A percentile compares a stretch with the other conserved stretches of the same genome.
Evolutionary conservation across 2,113 vertebrate genomes (phyloP).

Genomic region (Uria lomvia): DNA sequence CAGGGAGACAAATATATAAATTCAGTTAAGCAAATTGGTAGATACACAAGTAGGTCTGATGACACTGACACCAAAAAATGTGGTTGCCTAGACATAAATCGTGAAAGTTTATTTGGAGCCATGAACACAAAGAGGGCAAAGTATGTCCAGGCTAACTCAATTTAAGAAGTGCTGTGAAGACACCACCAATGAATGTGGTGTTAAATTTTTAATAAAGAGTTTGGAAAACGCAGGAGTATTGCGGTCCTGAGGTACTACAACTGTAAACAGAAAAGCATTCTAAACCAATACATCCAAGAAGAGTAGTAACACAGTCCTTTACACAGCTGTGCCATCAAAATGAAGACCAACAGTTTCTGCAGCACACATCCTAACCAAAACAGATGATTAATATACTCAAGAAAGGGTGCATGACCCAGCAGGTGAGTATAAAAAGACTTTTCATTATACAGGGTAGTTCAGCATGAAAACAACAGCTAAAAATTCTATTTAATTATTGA

Average conservation of each 20-base stretch:
- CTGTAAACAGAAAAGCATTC: background rate
- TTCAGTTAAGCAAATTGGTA: background rate
- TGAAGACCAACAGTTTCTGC: background rate
- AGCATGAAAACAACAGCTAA: background rate
- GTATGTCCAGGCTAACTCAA: background rate
- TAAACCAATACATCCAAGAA: background rate
- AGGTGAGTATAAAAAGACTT: background rate
- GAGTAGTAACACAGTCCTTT: background rate
- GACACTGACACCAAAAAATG: background rate
- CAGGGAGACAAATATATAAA: background rate
- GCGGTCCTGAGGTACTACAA: background rate
- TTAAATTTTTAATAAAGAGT: background rate
- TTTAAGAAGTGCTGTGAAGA: background rate
- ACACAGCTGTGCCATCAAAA: background rate
- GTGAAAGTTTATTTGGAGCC: background rate
- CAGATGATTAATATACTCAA: background rate
- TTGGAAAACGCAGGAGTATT: background rate
- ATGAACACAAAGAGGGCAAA: background rate
- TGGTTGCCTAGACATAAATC: background rate
- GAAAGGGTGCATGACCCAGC: background rate
- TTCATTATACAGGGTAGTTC: background rate
- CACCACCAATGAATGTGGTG: background rate
- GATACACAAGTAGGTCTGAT: background rate
- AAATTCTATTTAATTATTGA: background rate
- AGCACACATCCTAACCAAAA: background rate